phyloP scores from a whole-genome alignment of 1,140 invertebrate genomes.

The fruit fly (Drosophila melanogaster) region DNA sequence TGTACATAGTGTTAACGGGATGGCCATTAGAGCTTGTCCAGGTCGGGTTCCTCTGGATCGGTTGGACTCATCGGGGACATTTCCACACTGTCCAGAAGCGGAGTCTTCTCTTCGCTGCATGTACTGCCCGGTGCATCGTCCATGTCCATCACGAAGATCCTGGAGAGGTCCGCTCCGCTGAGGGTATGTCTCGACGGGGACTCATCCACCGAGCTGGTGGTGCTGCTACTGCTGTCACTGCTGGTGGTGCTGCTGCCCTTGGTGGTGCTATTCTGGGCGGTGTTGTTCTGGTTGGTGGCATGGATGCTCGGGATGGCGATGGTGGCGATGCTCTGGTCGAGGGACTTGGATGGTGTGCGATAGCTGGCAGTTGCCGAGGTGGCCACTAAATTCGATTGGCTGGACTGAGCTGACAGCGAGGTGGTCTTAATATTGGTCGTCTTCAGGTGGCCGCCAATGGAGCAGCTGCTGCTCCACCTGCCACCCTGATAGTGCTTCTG shows the following conservation, averaged over 20 bases:
- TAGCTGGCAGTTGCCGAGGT: slow-evolving; percentile 59
- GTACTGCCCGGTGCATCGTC: slow-evolving; percentile 68
- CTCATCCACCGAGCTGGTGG: slow-evolving; percentile 71
- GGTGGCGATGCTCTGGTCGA: slow-evolving; percentile 57
- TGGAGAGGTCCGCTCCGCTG: slow-evolving; percentile 74
- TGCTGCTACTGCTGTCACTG: slow-evolving; percentile 44
- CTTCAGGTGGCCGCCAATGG: slow-evolving; percentile 74
- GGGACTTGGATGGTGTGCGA: slow-evolving; percentile 68
- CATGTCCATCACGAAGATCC: slow-evolving; percentile 81
- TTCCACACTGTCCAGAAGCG: slow-evolving; percentile 81
- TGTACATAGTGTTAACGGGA: slow-evolving; percentile 18
- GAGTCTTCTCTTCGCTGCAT: slow-evolving; percentile 83
- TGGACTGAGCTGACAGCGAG: slow-evolving; percentile 76
- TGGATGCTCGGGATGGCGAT: slow-evolving; percentile 37
- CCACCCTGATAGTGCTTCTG: slow-evolving; percentile 28
- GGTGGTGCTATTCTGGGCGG: slow-evolving; percentile 29
- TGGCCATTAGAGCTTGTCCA: slow-evolving; percentile 65
- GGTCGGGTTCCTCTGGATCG: slow-evolving; percentile 67
- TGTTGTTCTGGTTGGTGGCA: slow-evolving; percentile 36
- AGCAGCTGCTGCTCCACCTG: slow-evolving; percentile 79
- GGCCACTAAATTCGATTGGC: slow-evolving; percentile 80
- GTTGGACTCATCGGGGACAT: slow-evolving; percentile 84
- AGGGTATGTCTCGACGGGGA: slow-evolving; percentile 71
- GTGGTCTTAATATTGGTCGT: slow-evolving; percentile 84
- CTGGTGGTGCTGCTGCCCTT: slow-evolving; percentile 27